Conservation (phyloP, 2,113 vertebrate genomes). For the Halcyon malimbica region DNA sequence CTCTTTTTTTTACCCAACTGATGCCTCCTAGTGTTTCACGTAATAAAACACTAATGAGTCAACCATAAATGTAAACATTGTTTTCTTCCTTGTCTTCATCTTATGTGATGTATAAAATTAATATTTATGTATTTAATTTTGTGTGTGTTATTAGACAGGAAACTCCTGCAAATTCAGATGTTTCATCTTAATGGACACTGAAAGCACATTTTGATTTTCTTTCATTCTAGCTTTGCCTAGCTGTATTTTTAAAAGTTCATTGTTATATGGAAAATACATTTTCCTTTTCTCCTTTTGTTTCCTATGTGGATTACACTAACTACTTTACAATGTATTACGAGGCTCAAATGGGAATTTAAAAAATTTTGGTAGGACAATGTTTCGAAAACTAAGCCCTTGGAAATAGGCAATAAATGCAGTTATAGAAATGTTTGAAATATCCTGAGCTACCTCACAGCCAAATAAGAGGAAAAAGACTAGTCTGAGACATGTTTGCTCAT, state of each 20-base stretch:
- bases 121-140: slow-evolving; percentile 80
- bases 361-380: not conserved
- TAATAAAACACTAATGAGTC: slow-evolving; percentile 76
- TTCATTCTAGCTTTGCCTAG: slow-evolving; percentile 33
- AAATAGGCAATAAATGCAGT: slow-evolving; percentile 10
- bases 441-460: not conserved
- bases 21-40: slow-evolving; percentile 81
- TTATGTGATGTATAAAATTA: slow-evolving; percentile 72
- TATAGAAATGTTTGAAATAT: not conserved
- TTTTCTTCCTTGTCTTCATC: slow-evolving; percentile 68
- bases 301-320: not conserved
- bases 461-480: not conserved
- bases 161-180: slow-evolving; percentile 56
- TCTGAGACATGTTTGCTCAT: not conserved
- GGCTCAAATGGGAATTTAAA: not conserved
- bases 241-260: slow-evolving; percentile 56
- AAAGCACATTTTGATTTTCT: slow-evolving; percentile 30
- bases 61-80: slow-evolving; percentile 76
- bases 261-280: not conserved
- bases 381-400: slow-evolving; percentile 42
- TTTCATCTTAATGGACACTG: slow-evolving; percentile 44
- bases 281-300: not conserved
- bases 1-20: slow-evolving; percentile 71
- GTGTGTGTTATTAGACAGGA: slow-evolving; percentile 54
- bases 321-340: not conserved